Percentiles rank a stretch among this genome's conserved stretches.
Evolutionary conservation across 37 sponge, comb jelly and placozoan species (phyloP).

Genomic region (Axinella damicornis): DNA sequence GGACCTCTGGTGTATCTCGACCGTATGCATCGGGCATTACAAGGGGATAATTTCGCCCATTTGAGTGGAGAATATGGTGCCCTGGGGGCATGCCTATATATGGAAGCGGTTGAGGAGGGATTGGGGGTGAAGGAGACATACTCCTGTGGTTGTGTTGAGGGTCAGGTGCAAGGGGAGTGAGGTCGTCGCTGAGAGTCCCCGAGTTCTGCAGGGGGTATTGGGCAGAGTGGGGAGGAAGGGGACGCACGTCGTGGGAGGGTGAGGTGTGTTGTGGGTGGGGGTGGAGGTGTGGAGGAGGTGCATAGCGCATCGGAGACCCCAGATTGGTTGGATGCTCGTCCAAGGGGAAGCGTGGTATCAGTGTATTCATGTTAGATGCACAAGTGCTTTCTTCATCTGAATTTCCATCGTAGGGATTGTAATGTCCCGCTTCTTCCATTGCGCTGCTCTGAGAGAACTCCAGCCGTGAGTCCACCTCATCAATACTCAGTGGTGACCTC

Average conservation of each 20-base stretch:
- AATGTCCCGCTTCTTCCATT: background rate
- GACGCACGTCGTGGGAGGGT: background rate
- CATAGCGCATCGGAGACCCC: background rate
- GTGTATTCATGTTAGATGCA: conserved; percentile 6
- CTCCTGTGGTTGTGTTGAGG: too few species aligned
- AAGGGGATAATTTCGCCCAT: conserved; percentile 1
- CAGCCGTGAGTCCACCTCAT: background rate
- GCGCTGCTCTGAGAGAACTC: background rate
- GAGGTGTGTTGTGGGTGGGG: conserved; percentile 1
- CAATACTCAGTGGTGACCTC: background rate
- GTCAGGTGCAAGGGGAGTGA: background rate
- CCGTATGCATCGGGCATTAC: conserved; percentile 47
- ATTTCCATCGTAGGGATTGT: background rate
- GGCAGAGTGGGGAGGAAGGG: background rate
- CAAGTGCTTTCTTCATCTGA: conserved; percentile 3
- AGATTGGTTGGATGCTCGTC: background rate
- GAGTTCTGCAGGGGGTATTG: too few species aligned
- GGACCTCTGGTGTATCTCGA: background rate
- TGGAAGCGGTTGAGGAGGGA: too few species aligned
- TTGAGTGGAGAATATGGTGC: too few species aligned
- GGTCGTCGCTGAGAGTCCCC: background rate
- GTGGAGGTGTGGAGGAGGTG: background rate
- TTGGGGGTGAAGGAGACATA: too few species aligned
- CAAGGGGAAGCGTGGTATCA: background rate
- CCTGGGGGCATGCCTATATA: too few species aligned